Evolutionary conservation across 2,888 invertebrate species (phyloP).

Genomic region (Pegoplata infirma): DNA sequence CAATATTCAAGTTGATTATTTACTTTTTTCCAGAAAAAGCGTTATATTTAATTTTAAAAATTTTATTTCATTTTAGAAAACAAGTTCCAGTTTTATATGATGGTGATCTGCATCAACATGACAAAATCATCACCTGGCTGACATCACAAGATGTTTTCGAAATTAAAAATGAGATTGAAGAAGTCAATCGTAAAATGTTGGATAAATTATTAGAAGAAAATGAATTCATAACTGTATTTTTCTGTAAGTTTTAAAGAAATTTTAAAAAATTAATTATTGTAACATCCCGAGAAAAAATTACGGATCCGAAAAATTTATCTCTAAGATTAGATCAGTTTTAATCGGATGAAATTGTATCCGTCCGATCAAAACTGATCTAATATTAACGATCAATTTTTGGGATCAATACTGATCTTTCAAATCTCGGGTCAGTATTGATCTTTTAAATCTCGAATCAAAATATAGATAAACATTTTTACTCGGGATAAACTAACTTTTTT

Average conservation of each 20-base stretch:
- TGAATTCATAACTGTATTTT: conserved; percentile 96
- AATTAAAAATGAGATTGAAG: conserved; percentile 97
- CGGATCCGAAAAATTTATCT: too few species aligned
- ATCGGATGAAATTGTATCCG: too few species aligned
- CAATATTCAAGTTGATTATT: too few species aligned
- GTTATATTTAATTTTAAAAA: neutral
- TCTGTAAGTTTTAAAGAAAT: conserved; percentile 84
- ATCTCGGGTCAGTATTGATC: too few species aligned
- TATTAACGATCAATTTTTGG: too few species aligned
- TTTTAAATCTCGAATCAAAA: too few species aligned
- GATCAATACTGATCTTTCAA: too few species aligned
- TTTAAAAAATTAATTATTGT: neutral
- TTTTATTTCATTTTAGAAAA: conserved; percentile 74
- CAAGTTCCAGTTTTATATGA: conserved; percentile 92
- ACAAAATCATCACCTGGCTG: conserved; percentile 91
- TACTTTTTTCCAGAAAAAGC: too few species aligned
- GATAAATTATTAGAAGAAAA: conserved; percentile 96
- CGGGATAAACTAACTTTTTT: conserved; percentile 13
- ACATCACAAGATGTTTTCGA: conserved; percentile 97
- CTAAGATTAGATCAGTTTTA: too few species aligned
- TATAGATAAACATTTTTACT: too few species aligned
- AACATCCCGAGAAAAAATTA: too few species aligned
- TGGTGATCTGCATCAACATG: conserved; percentile 92
- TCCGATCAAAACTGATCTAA: too few species aligned
- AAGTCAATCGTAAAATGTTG: conserved; percentile 97